Evolutionary conservation across 2,888 invertebrate genomes (phyloP), one percentile per base, ranked within the genome.

Genomic region (Acrocyrtus sp.): DNA sequence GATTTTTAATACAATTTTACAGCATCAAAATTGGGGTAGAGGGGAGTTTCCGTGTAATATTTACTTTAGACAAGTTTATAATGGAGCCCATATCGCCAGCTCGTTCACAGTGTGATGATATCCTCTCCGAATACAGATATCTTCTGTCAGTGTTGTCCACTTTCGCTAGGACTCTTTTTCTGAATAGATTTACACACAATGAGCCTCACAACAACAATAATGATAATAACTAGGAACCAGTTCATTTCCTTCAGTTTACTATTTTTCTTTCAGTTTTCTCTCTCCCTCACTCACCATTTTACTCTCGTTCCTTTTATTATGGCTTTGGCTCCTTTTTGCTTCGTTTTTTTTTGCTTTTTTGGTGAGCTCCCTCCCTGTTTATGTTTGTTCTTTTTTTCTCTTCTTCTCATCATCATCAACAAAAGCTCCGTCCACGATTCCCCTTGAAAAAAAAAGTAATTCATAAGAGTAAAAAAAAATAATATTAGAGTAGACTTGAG

Each of bases 101-200:
- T 34, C 34, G 34, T n/a, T n/a, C n/a, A n/a, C n/a, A n/a, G n/a
- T n/a, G n/a, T n/a, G n/a, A n/a, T 34, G 34, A 34, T 34, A 12
- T 5, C 12, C 6, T 5, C 34, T 34, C 34, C 5, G 12, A 34
- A 50, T 50, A 50, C 24, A 24, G 50, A 50, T 50, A 34, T 60
- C 27, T 34, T 62, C 27, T 29, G 41, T 54, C 41, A 41, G 27
- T 26, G 56, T 50, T 67, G 56, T 65, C 61, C 66, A 73, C 61
- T 62, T 66, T 67, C 61, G 61, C n/a, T n/a, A n/a, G n/a, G n/a
- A n/a, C n/a, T n/a, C n/a, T 73, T 66, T 73, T 61, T 73, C 66
- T 73, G 72, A 73, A 73, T 73, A 61, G 67, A 73, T 66, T 67
- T 61, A 73, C 72, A 72, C 65, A 73, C 72, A 73, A 73, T 73